phyloP scores from a whole-genome alignment of 2,888 invertebrate species.

The Trissolcus japonicus region DNA sequence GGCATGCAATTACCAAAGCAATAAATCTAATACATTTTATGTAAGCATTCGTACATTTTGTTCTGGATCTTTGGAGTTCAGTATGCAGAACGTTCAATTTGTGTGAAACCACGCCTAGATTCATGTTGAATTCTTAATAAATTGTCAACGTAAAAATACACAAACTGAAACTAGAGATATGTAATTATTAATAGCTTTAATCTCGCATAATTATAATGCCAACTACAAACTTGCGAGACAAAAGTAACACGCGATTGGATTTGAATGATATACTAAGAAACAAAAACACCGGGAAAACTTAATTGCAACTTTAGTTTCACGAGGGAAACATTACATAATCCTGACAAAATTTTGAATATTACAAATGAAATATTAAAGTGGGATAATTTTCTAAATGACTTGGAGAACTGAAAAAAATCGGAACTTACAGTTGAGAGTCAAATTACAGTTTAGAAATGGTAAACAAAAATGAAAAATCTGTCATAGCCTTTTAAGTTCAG shows the following conservation, averaged over 20 bases:
- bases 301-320: no score
- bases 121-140: slow-evolving; percentile 22
- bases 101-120: slow-evolving; percentile 66
- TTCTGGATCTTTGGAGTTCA: not conserved
- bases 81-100: slow-evolving; percentile 4
- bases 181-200: slow-evolving; percentile 13
- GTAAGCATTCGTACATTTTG: not conserved
- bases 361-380: no score
- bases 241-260: not conserved
- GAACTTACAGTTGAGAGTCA: no score
- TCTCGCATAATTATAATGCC: not conserved
- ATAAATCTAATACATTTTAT: not conserved
- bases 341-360: no score
- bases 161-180: not conserved
- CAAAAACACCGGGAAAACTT: no score
- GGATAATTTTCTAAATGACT: no score
- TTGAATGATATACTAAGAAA: not conserved
- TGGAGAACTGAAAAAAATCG: no score
- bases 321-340: no score
- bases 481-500: no score
- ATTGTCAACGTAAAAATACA: slow-evolving; percentile 21
- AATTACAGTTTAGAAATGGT: no score
- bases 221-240: not conserved
- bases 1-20: no score
- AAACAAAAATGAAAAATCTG: no score